Conservation (phyloP, 1,140 invertebrate species). For the Dinoponera quadriceps region DNA sequence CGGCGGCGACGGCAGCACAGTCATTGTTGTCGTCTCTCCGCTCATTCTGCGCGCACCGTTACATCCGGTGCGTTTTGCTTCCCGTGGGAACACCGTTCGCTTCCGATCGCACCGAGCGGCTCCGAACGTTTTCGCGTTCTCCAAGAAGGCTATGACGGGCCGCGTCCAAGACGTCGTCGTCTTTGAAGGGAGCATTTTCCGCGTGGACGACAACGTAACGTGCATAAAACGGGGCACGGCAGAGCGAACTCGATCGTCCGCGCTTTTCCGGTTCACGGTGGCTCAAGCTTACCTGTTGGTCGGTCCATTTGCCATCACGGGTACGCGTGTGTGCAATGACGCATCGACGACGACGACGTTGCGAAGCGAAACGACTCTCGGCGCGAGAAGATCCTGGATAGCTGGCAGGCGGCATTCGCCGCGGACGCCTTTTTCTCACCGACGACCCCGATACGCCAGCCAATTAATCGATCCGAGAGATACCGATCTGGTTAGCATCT, state of each 20-base stretch:
- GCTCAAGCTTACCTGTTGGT: not conserved
- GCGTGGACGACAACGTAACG: constrained; percentile 5
- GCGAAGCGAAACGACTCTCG: too few species aligned
- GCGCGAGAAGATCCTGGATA: not conserved
- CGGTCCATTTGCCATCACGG: constrained; percentile 48
- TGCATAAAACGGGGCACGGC: constrained; percentile 24
- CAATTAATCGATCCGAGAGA: constrained; percentile 52
- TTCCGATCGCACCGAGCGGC: constrained; percentile 35
- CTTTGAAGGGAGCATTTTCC: constrained; percentile 31
- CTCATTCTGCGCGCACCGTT: constrained; percentile 17
- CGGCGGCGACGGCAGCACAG: not conserved
- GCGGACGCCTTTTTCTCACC: constrained; percentile 2
- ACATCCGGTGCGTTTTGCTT: constrained; percentile 38
- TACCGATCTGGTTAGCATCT: constrained; percentile 51
- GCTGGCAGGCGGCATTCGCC: not conserved
- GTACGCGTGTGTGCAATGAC: constrained; percentile 10
- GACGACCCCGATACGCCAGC: constrained; percentile 2
- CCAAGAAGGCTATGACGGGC: not conserved
- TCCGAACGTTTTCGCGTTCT: constrained; percentile 4
- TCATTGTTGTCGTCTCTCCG: constrained; percentile 10
- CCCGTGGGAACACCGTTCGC: constrained; percentile 28
- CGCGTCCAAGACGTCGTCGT: not conserved
- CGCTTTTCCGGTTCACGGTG: constrained; percentile 25
- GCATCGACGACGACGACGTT: not conserved
- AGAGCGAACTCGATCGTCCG: constrained; percentile 31